Evolutionary conservation across 1,140 invertebrate genomes (phyloP).

Genomic region (Listronotus oregonensis): DNA sequence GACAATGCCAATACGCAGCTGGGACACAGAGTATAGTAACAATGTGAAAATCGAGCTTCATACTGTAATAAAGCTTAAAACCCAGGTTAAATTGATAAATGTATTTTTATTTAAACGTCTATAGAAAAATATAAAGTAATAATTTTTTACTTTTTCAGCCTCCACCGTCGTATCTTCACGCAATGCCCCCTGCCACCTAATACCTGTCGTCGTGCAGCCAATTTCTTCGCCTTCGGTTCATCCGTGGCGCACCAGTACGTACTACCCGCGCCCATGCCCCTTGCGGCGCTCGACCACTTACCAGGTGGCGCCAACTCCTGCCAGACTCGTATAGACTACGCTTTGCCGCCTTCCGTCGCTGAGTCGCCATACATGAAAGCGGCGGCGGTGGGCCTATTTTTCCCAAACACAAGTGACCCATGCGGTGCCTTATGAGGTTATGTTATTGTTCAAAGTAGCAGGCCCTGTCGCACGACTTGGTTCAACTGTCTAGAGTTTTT

Average conservation of each 20-base stretch:
- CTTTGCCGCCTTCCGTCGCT: conserved; percentile 34
- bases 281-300: conserved; percentile 45
- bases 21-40: too few relatives aligned
- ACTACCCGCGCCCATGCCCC: conserved; percentile 39
- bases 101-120: too few relatives aligned
- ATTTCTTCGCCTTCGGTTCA: conserved; percentile 21
- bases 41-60: too few relatives aligned
- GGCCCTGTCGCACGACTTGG: not conserved
- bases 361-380: conserved; percentile 20
- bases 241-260: conserved; percentile 41
- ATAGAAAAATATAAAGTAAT: too few relatives aligned
- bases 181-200: conserved; percentile 42
- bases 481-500: conserved; percentile 1
- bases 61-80: too few relatives aligned
- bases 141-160: conserved; percentile 5
- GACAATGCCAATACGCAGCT: too few relatives aligned
- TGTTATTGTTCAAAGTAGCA: conserved; percentile 41
- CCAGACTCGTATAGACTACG: conserved; percentile 35
- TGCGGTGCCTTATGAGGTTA: conserved; percentile 38
- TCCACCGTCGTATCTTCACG: conserved; percentile 31
- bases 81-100: too few relatives aligned
- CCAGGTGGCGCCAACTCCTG: conserved; percentile 44
- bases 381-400: conserved; percentile 38
- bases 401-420: conserved; percentile 51
- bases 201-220: too few relatives aligned